These are phyloP conservation scores for chimpanzee (Pan troglodytes) DNA, from an alignment of 2,113 vertebrate species.

Conservation along the genomic window NHGRI_mPanTro3-v2.1_pri NC_072411.2:89740501-89741000, in stretches of 20 bases:
- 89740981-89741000: neutral
- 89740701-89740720: neutral
- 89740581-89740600: neutral
- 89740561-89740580: neutral
- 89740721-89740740: neutral
- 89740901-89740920: neutral
- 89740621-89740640: neutral
- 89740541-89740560: neutral
- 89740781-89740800: too few species aligned
- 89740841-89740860: neutral
- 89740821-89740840: neutral
- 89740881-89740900: neutral
- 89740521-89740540: neutral
- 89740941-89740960: neutral
- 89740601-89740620: neutral
- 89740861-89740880: neutral
- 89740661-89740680: neutral
- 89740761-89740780: neutral
- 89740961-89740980: neutral
- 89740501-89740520: neutral
- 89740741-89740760: neutral
- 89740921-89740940: neutral
- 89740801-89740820: neutral
- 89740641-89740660: neutral
- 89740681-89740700: neutral